phyloP scores from a whole-genome alignment of 2,113 vertebrate genomes.

The Taxidea taxus region DNA sequence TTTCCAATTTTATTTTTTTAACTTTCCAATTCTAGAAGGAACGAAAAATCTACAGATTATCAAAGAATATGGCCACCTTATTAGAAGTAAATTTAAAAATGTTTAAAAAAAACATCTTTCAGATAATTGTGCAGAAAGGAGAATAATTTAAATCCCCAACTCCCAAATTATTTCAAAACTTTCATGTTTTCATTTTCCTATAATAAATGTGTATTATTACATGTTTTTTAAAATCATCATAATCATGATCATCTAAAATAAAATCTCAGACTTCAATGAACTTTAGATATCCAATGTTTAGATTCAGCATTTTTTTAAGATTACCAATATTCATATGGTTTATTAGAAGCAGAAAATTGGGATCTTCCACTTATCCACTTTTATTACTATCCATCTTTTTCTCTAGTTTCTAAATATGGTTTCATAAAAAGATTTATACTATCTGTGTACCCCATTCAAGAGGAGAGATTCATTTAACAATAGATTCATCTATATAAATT shows the following conservation, averaged over 20 bases:
- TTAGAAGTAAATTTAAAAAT: conserved; percentile 32
- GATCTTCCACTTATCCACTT: background rate
- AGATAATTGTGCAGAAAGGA: background rate
- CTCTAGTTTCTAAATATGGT: background rate
- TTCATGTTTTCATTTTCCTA: background rate
- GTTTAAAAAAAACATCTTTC: background rate
- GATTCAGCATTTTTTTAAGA: background rate
- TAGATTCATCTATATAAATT: background rate
- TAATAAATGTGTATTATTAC: background rate
- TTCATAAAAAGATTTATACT: background rate
- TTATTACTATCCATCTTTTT: background rate
- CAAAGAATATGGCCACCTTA: background rate
- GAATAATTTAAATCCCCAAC: background rate
- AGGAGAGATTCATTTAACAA: background rate
- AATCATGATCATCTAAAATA: background rate
- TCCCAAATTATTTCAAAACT: background rate
- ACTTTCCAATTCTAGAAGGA: background rate
- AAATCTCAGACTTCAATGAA: background rate
- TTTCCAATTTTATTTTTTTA: background rate
- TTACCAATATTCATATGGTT: background rate
- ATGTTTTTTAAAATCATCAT: background rate
- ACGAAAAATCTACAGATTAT: background rate
- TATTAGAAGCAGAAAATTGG: background rate
- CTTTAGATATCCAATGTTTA: background rate
- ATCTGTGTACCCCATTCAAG: background rate